Percentiles rank a stretch among this genome's conserved stretches.
These are phyloP conservation scores for Idris sp. DNA, from an alignment of 1,140 invertebrate species.

Conservation along the genomic window DNA sequence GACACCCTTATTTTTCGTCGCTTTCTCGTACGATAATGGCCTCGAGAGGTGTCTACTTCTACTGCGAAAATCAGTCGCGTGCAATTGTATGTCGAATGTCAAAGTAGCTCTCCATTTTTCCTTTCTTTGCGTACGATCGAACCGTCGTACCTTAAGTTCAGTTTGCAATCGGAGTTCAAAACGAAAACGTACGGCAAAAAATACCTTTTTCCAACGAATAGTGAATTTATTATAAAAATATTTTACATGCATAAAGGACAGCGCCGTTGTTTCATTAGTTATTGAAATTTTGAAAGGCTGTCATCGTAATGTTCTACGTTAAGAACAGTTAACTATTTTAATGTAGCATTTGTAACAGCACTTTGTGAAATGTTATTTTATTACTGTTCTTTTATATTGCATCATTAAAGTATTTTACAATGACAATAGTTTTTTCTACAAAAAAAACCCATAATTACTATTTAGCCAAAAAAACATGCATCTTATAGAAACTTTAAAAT, in stretches of 20 bases:
- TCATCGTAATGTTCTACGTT: too few species aligned
- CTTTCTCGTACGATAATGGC: constrained; percentile 66
- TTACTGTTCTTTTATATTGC: too few species aligned
- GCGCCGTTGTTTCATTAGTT: too few species aligned
- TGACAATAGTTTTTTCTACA: too few species aligned
- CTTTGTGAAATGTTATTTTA: too few species aligned
- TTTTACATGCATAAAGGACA: constrained; percentile 3
- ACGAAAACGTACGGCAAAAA: constrained; percentile 48
- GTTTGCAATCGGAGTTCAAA: constrained; percentile 54
- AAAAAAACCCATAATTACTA: too few species aligned
- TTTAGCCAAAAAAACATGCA: not conserved
- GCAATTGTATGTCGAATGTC: constrained; percentile 64
- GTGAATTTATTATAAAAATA: constrained; percentile 37
- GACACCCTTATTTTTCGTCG: constrained; percentile 72
- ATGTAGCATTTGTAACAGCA: too few species aligned
- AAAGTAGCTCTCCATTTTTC: constrained; percentile 65
- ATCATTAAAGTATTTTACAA: too few species aligned
- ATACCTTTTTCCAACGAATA: constrained; percentile 31
- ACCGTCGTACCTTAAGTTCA: constrained; percentile 61
- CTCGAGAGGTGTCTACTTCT: constrained; percentile 66
- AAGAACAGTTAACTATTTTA: too few species aligned
- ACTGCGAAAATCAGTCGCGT: constrained; percentile 62
- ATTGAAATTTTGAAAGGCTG: too few species aligned
- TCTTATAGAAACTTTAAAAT: constrained; percentile 3
- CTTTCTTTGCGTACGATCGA: constrained; percentile 62